Conservation (phyloP, 2,113 vertebrate species). For the Redunca redunca region DNA sequence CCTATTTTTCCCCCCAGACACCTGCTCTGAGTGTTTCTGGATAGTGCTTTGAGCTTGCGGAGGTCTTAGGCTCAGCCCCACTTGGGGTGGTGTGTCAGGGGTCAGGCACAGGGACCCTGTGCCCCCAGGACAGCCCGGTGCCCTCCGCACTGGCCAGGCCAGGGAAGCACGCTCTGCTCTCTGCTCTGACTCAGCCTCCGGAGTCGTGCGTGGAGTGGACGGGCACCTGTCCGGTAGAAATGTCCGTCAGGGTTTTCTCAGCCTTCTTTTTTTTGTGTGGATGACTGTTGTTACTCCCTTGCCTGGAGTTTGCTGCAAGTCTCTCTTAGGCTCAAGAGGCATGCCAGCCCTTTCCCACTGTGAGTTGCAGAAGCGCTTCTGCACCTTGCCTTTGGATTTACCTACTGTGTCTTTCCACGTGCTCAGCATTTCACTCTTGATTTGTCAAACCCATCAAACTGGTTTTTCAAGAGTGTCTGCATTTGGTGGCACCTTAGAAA, state of each 20-base stretch:
- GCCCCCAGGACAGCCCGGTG: rapidly evolving
- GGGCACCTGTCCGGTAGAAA: too few species aligned
- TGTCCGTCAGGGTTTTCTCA: neutral
- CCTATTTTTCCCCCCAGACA: rapidly evolving
- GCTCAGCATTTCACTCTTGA: neutral
- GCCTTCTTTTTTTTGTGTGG: neutral
- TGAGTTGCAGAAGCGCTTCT: rapidly evolving
- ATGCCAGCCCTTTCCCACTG: rapidly evolving
- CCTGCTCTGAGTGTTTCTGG: rapidly evolving
- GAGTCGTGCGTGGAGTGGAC: rapidly evolving
- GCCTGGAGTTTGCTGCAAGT: rapidly evolving
- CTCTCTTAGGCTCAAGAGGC: rapidly evolving
- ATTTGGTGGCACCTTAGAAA: neutral
- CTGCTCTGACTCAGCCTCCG: rapidly evolving
- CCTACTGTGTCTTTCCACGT: rapidly evolving
- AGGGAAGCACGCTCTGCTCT: rapidly evolving
- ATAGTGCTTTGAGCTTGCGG: neutral
- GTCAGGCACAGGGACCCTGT: rapidly evolving
- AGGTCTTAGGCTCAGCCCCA: rapidly evolving
- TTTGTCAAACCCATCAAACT: neutral
- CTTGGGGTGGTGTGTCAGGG: rapidly evolving
- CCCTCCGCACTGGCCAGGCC: rapidly evolving
- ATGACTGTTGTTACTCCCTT: neutral
- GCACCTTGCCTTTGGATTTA: rapidly evolving
- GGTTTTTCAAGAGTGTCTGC: neutral